Evolutionary conservation across 2,113 vertebrate genomes (phyloP), one percentile per base, ranked within the genome.

Genomic region (Leucosticte australis): DNA sequence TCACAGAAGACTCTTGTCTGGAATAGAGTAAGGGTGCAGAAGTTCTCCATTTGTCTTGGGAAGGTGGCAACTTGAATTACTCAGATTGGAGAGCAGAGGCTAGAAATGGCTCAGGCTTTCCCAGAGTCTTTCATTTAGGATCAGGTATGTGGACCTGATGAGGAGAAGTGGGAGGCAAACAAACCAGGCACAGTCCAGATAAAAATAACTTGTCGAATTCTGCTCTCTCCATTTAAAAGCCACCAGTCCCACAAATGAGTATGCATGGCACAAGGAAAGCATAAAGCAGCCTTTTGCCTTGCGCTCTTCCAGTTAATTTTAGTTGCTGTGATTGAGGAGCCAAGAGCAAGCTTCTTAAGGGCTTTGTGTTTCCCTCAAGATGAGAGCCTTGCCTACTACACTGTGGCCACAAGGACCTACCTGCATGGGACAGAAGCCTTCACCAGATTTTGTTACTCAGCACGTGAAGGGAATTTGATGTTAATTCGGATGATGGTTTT

Each of bases 161-260:
- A 37, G 86, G 26, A 39, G 15, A 91, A 89, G 41, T 22, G 19
- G 35, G 60, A 90, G 11, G 31, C 46, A 83, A 89, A 93, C 82
- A 93, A 94, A 71, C 82, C 88, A 22, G 68, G 15, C 73, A 87
- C 42, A 92, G 64, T 71, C 62, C 21, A 39, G 85, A 57, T 64
- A 94, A 96, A 97, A 96, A 94, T 94, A 92, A 56, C 71, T 84
- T 86, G 76, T 67, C 76, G 90, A 84, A 94, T 56, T 44, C 15
- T 79, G 16, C 56, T 77, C 11, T 93, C 49, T 57, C 27, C 56
- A 79, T 68, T 94, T 89, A 75, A 92, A 95, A 89, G 41, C 76
- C 89, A 20, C 56, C 77, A 90, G 83, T 83, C 57, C 90, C 88
- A 92, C 82, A 93, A 87, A 92, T 57, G 30, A 94, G 52, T 35